phyloP scores from a whole-genome alignment of 2,888 invertebrate species.

The Nysson spinosus region DNA sequence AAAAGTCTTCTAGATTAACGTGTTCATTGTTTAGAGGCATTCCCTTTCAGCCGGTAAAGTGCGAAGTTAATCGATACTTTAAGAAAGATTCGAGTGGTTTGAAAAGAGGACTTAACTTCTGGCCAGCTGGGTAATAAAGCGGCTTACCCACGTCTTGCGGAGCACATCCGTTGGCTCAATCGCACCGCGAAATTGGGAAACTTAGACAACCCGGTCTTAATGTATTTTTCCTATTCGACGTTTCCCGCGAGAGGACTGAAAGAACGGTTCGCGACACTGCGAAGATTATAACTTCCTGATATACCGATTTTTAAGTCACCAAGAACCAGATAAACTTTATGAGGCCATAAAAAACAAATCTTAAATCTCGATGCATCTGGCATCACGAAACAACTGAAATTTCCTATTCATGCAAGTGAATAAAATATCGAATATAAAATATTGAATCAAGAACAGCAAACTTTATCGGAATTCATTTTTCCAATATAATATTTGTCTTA shows the following conservation, averaged over 20 bases:
- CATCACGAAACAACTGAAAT: no score
- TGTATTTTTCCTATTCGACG: constrained; percentile 35
- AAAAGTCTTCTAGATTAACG: background rate
- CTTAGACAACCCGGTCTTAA: constrained; percentile 28
- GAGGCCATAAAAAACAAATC: no score
- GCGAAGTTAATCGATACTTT: constrained; percentile 52
- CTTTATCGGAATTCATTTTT: no score
- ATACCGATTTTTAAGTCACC: background rate
- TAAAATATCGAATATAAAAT: no score
- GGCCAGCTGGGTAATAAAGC: constrained; percentile 54
- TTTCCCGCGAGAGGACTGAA: constrained; percentile 7
- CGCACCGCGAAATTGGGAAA: constrained; percentile 54
- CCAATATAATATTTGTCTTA: no score
- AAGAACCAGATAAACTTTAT: no score
- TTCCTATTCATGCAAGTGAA: no score
- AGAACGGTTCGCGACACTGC: constrained; percentile 1
- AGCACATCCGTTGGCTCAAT: constrained; percentile 47
- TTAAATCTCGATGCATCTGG: no score
- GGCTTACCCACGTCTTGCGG: constrained; percentile 51
- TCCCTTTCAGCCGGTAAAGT: constrained; percentile 18
- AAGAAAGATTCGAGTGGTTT: constrained; percentile 45
- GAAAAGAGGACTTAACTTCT: constrained; percentile 53
- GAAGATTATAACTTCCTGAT: background rate
- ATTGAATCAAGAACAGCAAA: no score
- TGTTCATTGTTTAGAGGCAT: constrained; percentile 24